Base-by-base conservation (phyloP, 1,140 invertebrate species). In the Meteorus sp. region DNA sequence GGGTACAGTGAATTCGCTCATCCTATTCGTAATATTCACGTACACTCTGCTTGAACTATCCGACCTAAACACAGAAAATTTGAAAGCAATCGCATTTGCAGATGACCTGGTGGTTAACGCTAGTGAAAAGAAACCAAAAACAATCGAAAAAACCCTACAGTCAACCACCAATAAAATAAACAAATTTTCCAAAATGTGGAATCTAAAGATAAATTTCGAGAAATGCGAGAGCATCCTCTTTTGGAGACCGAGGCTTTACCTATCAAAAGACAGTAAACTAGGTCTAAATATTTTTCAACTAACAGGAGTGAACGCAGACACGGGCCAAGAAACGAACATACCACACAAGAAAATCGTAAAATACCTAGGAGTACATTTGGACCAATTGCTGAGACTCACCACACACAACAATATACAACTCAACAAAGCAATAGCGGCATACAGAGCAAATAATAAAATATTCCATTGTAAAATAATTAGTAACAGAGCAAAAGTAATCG, bases 1-100 rank as follows among this genome's bases (percentile, higher is more conserved):
- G 13, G 53, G 60, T 5, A 57, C 60, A 1, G 50, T 57, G 1
- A 61, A 31, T 17, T 61, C 55, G 1, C 60, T 55, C 2, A 37
- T 51, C 15, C 41, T 56, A 15, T 57, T 61, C 22, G 56, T 53
- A 17, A 61, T 61, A 15, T 57, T 35, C 17, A 53, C 17, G 4
- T 19, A 48, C 15, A 48, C 47, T 0, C 2, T 61, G 0, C 8
- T 61, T 0, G 39, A 31, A 7, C 45, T 55, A 13, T 61, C 52
- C 23, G 27, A 13, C 4, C n/a, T 41, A 2, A 61, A 56, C 7
- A 52, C 27, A 1, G 15, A 37, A 1, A 39, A 37, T 3, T 15
- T 17, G 6, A 11, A 48, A 0, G 31, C 53, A 4, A n/a, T 48
- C 3, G 59, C 59, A 1, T 61, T 43, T 22, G 59, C 59, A 9